Percentiles rank a stretch among this genome's conserved stretches.
Conservation (phyloP, 2,113 vertebrate species). For the Cnemophilus loriae region DNA sequence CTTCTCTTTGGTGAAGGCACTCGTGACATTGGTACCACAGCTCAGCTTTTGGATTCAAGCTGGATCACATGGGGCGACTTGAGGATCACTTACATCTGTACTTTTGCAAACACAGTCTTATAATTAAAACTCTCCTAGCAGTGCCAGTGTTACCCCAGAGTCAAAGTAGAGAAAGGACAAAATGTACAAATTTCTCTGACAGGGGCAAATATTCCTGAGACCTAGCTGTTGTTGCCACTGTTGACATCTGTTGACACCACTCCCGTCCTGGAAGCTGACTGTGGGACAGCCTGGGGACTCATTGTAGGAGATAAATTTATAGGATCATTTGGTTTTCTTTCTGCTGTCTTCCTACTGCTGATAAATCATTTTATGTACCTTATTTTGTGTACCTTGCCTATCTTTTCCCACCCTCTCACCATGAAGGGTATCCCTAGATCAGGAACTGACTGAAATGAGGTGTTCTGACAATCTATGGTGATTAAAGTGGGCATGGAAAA, state of each 20-base stretch:
- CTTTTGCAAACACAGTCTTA: neutral
- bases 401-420: neutral
- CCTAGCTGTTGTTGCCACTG: neutral
- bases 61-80: neutral
- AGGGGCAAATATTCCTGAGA: neutral
- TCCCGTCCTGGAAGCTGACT: neutral
- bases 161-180: neutral
- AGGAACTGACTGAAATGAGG: neutral
- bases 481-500: neutral
- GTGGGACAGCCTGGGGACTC: neutral
- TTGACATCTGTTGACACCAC: neutral
- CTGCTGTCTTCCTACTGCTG: neutral
- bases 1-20: neutral
- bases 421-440: neutral
- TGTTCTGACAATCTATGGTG: neutral
- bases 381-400: neutral
- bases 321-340: neutral
- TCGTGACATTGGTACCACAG: accelerated
- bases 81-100: neutral
- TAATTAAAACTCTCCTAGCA: neutral
- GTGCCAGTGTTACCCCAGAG: neutral
- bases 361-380: too few species aligned
- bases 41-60: neutral
- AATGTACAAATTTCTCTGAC: neutral
- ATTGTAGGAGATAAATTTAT: neutral